These are phyloP conservation scores for Bovichtus variegatus DNA, from an alignment of 2,797 vertebrate genomes.

Conservation along the genomic window DNA sequence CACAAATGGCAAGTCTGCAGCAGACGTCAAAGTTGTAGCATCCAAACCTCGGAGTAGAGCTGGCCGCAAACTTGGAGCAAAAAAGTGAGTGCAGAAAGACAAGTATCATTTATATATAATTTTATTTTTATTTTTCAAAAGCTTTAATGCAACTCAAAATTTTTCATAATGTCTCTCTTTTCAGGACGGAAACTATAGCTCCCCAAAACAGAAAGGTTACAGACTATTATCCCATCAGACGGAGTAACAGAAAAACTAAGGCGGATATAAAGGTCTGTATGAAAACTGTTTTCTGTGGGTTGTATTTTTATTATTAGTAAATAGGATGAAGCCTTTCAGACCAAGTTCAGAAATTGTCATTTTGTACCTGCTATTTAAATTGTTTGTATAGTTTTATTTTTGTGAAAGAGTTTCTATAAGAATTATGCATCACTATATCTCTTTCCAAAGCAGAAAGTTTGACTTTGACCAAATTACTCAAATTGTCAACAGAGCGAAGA, in stretches of 20 bases:
- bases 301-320: neutral
- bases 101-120: no score
- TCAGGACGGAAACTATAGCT: constrained; percentile 86
- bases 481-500: constrained; percentile 87
- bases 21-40: constrained; percentile 51
- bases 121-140: no score
- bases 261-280: constrained; percentile 90
- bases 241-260: constrained; percentile 94
- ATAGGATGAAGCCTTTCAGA: neutral
- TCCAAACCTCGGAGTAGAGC: constrained; percentile 71
- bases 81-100: constrained; percentile 81
- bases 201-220: constrained; percentile 93
- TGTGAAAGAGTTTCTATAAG: neutral
- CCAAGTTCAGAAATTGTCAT: neutral
- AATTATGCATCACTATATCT: neutral
- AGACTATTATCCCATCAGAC: constrained; percentile 93
- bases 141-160: no score
- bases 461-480: constrained; percentile 7
- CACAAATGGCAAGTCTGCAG: constrained; percentile 23
- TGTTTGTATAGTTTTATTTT: neutral
- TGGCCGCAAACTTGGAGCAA: constrained; percentile 81
- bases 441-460: neutral
- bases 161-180: constrained; percentile 27
- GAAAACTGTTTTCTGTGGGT: neutral
- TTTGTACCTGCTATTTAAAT: neutral